Base-by-base conservation (phyloP, 1,140 invertebrate genomes). In the Metopolophium dirhodum region DNA sequence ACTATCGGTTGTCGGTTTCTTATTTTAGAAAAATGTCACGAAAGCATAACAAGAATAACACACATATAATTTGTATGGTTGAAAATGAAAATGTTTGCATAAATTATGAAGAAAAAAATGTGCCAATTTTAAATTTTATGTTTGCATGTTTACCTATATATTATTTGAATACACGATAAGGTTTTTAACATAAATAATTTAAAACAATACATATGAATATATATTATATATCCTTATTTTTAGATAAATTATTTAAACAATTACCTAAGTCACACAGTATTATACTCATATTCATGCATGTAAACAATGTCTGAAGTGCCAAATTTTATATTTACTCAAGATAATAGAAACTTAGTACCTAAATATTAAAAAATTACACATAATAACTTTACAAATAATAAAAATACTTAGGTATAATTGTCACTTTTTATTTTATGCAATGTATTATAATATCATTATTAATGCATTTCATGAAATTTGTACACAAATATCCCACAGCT, bases 211-310 rank as follows among this genome's bases (percentile, higher is more conserved):
- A 30, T 14, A 30, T n/a, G 61, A 11, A 30, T 68, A 68, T 6
- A 61, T n/a, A 68, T 68, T 68, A 35, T n/a, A 88, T 41, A 45
- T 41, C 37, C 11, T 87, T 57, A 68, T 45, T 90, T 68, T 47
- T 30, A n/a, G 37, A 90, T 90, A 68, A 23, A 90, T 90, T 89
- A 35, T 35, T 89, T 26, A 54, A 89, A 89, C 88, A 89, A 89
- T 89, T 35, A 57, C 51, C 88, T 37, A 26, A 90, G 11, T 68
- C 57, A 68, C 57, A 45, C 26, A 68, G n/a, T 41, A n/a, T 23
- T 89, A 41, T 68, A 68, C 7, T 41, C 26, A 47, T 9, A 23
- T 26, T 23, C 26, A 30, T 68, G 6, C 26, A 23, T n/a, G 35
- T 37, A 45, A 68, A 90, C 30, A 35, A 90, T 26, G 51, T 90